These are phyloP conservation scores for Anomalospiza imberbis DNA, from an alignment of 2,797 vertebrate species.

Conservation along the genomic window DNA sequence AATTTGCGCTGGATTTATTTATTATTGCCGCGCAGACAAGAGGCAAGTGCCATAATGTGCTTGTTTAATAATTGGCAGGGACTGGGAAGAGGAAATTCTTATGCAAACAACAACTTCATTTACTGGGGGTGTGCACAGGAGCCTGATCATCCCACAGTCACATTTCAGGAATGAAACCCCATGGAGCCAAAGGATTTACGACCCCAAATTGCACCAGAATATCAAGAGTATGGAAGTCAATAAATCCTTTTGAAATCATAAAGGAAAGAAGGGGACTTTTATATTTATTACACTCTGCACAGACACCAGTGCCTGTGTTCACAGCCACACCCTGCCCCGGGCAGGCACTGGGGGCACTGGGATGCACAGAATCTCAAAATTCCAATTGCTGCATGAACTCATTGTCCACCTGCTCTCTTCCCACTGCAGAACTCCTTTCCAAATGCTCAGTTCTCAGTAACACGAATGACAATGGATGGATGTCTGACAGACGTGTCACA, in stretches of 20 bases:
- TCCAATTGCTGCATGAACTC: accelerated
- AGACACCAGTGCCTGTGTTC: neutral
- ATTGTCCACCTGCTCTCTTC: neutral
- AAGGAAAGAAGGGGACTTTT: neutral
- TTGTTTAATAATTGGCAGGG: slow-evolving; percentile 39
- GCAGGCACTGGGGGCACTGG: neutral
- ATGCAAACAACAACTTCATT: slow-evolving; percentile 15
- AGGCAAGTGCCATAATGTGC: neutral
- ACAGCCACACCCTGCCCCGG: neutral
- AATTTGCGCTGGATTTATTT: slow-evolving; percentile 15
- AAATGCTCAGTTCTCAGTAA: accelerated
- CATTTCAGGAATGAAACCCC: neutral
- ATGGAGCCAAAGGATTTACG: neutral
- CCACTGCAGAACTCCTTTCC: neutral
- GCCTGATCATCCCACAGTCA: neutral
- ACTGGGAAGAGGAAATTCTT: neutral
- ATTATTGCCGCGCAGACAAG: slow-evolving; percentile 13
- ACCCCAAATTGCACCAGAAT: neutral
- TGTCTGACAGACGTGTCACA: accelerated
- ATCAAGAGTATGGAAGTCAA: neutral
- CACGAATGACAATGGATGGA: accelerated
- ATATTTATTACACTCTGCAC: neutral
- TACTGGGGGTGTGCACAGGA: neutral
- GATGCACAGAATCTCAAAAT: no score
- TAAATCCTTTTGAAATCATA: neutral